Percentiles rank a stretch among this genome's conserved stretches.
phyloP scores from a whole-genome alignment of 2,113 vertebrate genomes.

The Maccullochella peelii region DNA sequence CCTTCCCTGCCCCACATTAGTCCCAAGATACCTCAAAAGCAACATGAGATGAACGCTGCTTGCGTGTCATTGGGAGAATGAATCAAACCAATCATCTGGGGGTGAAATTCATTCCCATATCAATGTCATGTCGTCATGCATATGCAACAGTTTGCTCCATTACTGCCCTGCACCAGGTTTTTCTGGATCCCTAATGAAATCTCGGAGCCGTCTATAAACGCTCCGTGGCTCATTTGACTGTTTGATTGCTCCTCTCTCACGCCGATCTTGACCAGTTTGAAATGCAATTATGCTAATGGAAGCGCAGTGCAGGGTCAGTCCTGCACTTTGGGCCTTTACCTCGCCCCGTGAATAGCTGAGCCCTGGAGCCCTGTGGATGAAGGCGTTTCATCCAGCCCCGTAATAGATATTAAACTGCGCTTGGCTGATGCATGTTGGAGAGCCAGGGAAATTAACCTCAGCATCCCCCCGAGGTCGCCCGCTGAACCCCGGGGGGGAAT shows the following conservation, averaged over 20 bases:
- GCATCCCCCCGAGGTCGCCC: neutral
- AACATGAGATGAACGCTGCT: neutral
- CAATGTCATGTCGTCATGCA: constrained; percentile 36
- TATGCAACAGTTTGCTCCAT: constrained; percentile 13
- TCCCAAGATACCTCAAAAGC: neutral
- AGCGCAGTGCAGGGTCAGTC: constrained; percentile 15
- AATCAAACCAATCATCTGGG: constrained; percentile 18
- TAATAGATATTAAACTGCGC: constrained; percentile 42
- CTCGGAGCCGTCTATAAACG: constrained; percentile 7
- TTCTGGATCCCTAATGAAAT: constrained; percentile 34
- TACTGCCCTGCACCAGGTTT: neutral
- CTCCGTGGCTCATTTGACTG: constrained; percentile 42
- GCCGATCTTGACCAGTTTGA: constrained; percentile 46
- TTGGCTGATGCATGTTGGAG: neutral
- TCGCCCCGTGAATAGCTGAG: neutral
- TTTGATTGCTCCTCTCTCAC: constrained; percentile 47
- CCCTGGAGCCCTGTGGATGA: constrained; percentile 2
- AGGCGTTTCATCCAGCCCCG: constrained; percentile 8
- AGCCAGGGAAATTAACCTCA: constrained; percentile 5
- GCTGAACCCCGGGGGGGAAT: neutral
- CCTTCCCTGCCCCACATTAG: neutral
- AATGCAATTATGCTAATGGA: constrained; percentile 59
- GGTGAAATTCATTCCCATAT: neutral
- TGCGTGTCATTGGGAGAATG: neutral
- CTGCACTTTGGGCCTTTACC: constrained; percentile 1